A percentile compares a stretch with the other conserved stretches of the same genome.
phyloP scores from a whole-genome alignment of 2,113 vertebrate genomes.

The Orcinus orca region DNA sequence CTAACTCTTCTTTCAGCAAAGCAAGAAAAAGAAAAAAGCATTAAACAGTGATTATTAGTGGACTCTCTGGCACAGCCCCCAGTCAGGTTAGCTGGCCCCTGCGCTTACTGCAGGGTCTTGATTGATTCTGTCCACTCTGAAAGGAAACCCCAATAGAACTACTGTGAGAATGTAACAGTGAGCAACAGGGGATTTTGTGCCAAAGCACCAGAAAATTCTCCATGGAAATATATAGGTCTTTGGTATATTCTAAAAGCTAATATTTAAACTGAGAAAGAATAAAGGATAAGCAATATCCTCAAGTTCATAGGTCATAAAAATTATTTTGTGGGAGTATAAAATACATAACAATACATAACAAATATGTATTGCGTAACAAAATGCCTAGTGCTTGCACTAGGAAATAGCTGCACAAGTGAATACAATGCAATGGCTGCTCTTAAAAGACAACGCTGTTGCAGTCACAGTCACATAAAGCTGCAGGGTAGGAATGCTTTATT shows the following conservation, averaged over 20 bases:
- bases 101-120: background rate
- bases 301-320: background rate
- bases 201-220: background rate
- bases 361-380: background rate
- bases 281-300: background rate
- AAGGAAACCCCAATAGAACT: background rate
- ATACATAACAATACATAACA: background rate
- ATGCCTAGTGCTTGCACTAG: background rate
- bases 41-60: background rate
- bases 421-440: background rate
- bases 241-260: background rate
- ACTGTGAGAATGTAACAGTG: background rate
- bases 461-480: background rate
- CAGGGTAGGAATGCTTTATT: background rate
- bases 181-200: background rate
- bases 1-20: slow-evolving; percentile 26
- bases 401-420: background rate
- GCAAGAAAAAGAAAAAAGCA: background rate
- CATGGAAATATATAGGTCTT: background rate
- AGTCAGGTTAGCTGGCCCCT: background rate
- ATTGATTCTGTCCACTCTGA: background rate
- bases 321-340: background rate
- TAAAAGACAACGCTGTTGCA: background rate
- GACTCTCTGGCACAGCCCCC: background rate
- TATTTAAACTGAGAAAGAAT: slow-evolving; percentile 8